These are phyloP conservation scores for Rattus rattus DNA, from an alignment of 2,113 vertebrate species.

Conservation along the genomic window DNA sequence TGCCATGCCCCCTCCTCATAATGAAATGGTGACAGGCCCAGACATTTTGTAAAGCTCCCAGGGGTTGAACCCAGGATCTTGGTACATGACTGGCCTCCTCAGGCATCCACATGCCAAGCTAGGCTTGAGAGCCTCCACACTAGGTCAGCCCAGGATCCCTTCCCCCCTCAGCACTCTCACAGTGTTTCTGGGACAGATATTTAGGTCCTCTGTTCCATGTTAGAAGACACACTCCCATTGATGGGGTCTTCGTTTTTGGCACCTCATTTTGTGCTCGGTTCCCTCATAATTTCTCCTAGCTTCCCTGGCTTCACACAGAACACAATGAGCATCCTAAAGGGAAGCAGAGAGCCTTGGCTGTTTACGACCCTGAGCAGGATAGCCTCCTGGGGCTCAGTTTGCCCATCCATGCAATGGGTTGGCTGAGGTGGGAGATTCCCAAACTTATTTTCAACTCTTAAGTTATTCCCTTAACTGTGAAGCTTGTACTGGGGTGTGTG, in stretches of 20 bases:
- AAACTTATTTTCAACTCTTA: background rate
- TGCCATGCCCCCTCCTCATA: no score
- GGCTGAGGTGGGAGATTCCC: background rate
- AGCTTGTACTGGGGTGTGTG: background rate
- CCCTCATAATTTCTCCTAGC: background rate
- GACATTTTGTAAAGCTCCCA: background rate
- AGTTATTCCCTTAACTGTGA: background rate
- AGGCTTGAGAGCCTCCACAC: background rate
- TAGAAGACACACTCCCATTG: background rate
- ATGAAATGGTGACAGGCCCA: background rate
- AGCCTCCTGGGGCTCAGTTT: rapidly evolving
- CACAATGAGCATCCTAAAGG: background rate
- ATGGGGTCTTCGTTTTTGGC: background rate
- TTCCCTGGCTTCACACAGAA: background rate
- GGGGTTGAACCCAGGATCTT: background rate
- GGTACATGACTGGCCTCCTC: background rate
- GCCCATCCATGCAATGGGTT: background rate
- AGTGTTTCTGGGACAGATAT: background rate
- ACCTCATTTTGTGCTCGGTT: background rate
- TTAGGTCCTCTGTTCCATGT: background rate
- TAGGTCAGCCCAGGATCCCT: rapidly evolving
- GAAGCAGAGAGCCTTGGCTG: background rate
- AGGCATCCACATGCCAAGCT: background rate
- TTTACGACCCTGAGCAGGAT: background rate
- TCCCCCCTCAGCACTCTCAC: background rate